phyloP scores from a whole-genome alignment of 2,113 vertebrate species.

The Passer domesticus region DNA sequence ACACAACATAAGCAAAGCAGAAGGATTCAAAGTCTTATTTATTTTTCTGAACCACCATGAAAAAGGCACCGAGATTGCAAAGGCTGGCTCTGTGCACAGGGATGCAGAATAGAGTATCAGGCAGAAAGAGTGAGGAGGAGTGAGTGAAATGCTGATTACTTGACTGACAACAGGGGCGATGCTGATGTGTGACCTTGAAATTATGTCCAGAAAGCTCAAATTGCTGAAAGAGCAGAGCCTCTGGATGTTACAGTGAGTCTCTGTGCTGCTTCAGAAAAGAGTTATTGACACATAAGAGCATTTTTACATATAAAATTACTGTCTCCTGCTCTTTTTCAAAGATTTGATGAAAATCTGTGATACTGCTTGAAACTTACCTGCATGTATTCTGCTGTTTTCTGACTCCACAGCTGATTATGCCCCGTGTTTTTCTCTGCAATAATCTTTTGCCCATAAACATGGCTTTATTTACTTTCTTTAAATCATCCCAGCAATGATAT shows the following conservation, averaged over 20 bases:
- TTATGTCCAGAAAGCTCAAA: slow-evolving; percentile 15
- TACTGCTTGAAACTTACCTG: neutral
- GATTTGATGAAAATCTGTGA: neutral
- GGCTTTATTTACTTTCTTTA: neutral
- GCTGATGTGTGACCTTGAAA: slow-evolving; percentile 52
- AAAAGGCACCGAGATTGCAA: neutral
- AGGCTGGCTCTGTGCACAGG: neutral
- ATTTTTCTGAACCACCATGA: neutral
- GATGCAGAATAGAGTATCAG: neutral
- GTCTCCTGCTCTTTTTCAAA: neutral
- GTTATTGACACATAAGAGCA: neutral
- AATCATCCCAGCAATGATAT: neutral
- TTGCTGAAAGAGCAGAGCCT: neutral
- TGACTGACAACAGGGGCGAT: neutral
- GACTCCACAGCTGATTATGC: neutral
- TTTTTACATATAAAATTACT: neutral
- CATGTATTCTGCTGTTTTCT: neutral
- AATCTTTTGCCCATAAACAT: neutral
- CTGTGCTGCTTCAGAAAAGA: neutral
- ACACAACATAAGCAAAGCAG: neutral
- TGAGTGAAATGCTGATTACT: neutral
- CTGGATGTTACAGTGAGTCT: neutral
- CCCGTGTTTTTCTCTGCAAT: neutral
- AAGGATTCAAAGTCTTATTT: neutral
- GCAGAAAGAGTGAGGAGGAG: neutral